Evolutionary conservation across 2,888 invertebrate genomes (phyloP).

Genomic region (Hecatera dysodea): DNA sequence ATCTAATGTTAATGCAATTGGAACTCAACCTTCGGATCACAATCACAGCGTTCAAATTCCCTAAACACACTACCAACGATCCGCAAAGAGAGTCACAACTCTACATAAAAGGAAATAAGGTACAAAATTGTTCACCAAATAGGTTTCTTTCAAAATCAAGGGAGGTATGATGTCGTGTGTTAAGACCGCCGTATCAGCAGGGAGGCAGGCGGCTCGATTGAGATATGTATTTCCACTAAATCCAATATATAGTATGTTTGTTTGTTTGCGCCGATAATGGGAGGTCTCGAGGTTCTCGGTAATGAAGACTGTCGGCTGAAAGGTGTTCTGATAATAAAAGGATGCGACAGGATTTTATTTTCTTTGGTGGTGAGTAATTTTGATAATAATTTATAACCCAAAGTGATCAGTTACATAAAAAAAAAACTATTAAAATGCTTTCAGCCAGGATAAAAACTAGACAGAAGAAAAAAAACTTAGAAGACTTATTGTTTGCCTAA

Average conservation of each 20-base stretch:
- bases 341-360: constrained; percentile 21
- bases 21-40: constrained; percentile 37
- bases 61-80: neutral
- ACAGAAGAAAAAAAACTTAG: neutral
- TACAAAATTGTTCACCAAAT: constrained; percentile 26
- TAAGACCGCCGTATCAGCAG: constrained; percentile 76
- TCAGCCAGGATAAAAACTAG: neutral
- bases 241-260: constrained; percentile 76
- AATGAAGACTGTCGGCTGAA: constrained; percentile 65
- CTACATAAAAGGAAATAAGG: accelerated
- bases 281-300: constrained; percentile 81
- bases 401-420: neutral
- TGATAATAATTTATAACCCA: constrained; percentile 25
- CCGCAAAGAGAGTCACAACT: constrained; percentile 25
- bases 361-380: constrained; percentile 45
- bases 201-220: constrained; percentile 81
- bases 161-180: constrained; percentile 70
- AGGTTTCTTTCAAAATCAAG: constrained; percentile 46
- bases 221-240: constrained; percentile 81
- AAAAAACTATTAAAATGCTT: neutral
- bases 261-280: constrained; percentile 79
- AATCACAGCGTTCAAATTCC: constrained; percentile 8
- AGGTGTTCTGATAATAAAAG: constrained; percentile 39
- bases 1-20: constrained; percentile 11
- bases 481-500: too few species aligned